Evolutionary conservation across 2,113 vertebrate species (phyloP), one percentile per base, ranked within the genome.

Genomic region (Anolis sagrei): DNA sequence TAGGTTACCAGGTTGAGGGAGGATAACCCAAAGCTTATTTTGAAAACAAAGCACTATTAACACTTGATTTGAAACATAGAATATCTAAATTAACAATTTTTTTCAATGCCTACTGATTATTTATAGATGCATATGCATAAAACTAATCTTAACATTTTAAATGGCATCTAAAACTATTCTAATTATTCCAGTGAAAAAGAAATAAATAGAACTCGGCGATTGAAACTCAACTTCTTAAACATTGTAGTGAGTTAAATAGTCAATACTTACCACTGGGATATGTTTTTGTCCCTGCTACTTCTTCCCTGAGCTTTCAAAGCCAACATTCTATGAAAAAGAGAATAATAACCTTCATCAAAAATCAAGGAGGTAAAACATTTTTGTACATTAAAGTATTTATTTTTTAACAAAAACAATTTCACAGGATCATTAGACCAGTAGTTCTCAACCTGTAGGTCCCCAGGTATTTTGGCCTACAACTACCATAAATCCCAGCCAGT

Each of bases 251-350:
- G 32, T 39, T 27, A 9, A 39, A 61, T 21, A 16, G 29, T 49
- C 39, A 0, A 0, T 88, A 95, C 96, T 96, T 94, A 97, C 96
- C 96, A 92, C 93, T 93, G 92, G 87, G 87, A 93, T 94, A 92
- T 91, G 90, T 95, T 93, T 91, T 93, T 93, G 87, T 96, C 95
- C 93, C 95, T 95, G 93, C 87, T 96, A 92, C 93, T 96, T 95
- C 95, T 96, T 96, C 96, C 96, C 95, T 95, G 96, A 96, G 94
- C 91, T 95, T 91, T 93, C 95, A 90, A 93, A 95, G 95, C 80
- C 96, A 97, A 96, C 97, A 97, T 97, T 96, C 96, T 97, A 91
- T 86, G 82, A 69, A 92, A 94, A 86, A 75, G 2, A 95, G 91
- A 94, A 76, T 86, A 13, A 94, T 2, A 86, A 61, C 69, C 88